phyloP scores from a whole-genome alignment of 2,797 vertebrate species.

The Monodelphis domestica region DNA sequence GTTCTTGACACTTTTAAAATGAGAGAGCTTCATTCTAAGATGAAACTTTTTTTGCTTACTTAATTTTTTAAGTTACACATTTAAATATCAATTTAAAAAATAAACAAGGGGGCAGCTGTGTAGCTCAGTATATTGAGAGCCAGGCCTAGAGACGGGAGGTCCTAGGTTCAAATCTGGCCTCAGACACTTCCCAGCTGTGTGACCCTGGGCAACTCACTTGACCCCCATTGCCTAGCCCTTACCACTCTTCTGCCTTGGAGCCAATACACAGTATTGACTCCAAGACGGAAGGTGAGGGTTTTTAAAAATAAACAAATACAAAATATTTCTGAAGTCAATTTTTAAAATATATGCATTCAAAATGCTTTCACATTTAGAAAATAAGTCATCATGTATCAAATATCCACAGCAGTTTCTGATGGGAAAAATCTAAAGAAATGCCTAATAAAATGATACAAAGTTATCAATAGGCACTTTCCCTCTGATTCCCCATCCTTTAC shows the following conservation, averaged over 20 bases:
- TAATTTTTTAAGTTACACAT: neutral
- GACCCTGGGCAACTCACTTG: no score
- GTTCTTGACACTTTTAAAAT: neutral
- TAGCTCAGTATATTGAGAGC: no score
- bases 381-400: neutral
- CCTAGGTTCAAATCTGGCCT: no score
- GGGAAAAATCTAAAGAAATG: neutral
- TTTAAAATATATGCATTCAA: neutral
- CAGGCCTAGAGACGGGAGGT: no score
- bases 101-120: no score
- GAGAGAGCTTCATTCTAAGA: neutral
- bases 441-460: neutral
- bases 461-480: neutral
- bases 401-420: neutral
- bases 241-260: no score
- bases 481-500: conserved; percentile 27
- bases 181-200: no score
- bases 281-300: no score
- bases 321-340: neutral
- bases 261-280: no score
- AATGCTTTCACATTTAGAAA: neutral
- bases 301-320: neutral
- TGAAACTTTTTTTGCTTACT: neutral
- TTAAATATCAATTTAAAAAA: neutral
- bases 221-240: no score